Conservation (phyloP, 2,797 vertebrate species). For the Hylomyscus alleni region DNA sequence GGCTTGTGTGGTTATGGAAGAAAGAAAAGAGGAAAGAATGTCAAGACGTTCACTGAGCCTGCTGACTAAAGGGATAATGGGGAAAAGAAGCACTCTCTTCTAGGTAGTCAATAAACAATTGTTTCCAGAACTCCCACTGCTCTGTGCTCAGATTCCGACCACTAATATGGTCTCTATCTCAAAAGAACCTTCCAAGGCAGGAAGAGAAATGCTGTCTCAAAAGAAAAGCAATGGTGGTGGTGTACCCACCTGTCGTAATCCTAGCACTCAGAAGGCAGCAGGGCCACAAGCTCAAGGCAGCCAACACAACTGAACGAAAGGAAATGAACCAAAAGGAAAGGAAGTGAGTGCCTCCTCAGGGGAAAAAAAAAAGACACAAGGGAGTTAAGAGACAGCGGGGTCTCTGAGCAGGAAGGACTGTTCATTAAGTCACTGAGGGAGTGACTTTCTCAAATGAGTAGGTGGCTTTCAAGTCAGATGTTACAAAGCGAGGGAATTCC, state of each 20-base stretch:
- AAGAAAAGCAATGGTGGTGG: not conserved
- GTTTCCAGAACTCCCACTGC: not conserved
- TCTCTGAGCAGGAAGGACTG: not conserved
- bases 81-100: constrained; percentile 23
- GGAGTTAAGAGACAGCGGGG: not conserved
- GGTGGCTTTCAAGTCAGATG: too few relatives aligned
- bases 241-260: not conserved
- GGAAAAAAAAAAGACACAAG: not conserved
- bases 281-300: not conserved
- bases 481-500: not conserved
- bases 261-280: not conserved
- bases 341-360: not conserved
- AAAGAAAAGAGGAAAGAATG: not conserved
- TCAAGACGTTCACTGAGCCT: not conserved
- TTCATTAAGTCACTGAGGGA: not conserved
- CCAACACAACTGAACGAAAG: not conserved
- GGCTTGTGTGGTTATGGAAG: not conserved
- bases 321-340: too few relatives aligned
- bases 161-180: not conserved
- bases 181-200: not conserved
- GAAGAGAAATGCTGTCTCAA: not conserved
- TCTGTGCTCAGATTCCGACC: not conserved
- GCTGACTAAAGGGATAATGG: not conserved
- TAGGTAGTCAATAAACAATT: constrained; percentile 37
- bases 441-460: too few relatives aligned